Percentiles rank a stretch among this genome's conserved stretches.
Conservation (phyloP, 2,113 vertebrate species). For the Anser cygnoides region DNA sequence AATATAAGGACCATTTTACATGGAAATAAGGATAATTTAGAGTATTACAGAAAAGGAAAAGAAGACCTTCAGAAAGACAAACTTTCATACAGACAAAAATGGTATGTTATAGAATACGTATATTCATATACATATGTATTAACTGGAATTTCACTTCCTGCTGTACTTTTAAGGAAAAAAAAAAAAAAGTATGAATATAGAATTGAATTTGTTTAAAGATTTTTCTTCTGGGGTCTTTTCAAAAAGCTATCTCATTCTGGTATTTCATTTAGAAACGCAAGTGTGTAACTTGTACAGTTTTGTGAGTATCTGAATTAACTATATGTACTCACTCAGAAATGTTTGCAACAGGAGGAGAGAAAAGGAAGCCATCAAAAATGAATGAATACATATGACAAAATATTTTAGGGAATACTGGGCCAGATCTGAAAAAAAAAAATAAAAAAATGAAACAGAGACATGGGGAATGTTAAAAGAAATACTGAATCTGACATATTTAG, state of each 20-base stretch:
- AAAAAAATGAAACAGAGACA: neutral
- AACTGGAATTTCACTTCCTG: conserved; percentile 7
- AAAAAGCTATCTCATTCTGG: neutral
- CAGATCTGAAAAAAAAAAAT: neutral
- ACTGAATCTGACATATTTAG: neutral
- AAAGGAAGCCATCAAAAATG: neutral
- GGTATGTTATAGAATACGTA: conserved; percentile 22
- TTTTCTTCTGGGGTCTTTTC: neutral
- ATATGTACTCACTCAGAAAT: neutral
- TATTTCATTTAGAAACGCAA: neutral
- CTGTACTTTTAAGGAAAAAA: neutral
- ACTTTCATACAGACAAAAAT: neutral
- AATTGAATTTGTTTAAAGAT: neutral
- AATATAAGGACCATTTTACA: conserved; percentile 21
- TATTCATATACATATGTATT: neutral
- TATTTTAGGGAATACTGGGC: neutral
- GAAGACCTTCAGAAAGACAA: neutral
- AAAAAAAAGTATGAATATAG: neutral
- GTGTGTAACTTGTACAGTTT: neutral
- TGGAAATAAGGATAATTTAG: conserved; percentile 21
- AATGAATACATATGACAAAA: neutral
- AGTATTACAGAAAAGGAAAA: neutral
- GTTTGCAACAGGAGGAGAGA: neutral
- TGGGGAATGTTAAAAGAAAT: neutral
- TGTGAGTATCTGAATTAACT: neutral